Percentiles rank a stretch among this genome's conserved stretches.
phyloP scores from a whole-genome alignment of 2,797 vertebrate genomes.

The Urocyon cinereoargenteus region DNA sequence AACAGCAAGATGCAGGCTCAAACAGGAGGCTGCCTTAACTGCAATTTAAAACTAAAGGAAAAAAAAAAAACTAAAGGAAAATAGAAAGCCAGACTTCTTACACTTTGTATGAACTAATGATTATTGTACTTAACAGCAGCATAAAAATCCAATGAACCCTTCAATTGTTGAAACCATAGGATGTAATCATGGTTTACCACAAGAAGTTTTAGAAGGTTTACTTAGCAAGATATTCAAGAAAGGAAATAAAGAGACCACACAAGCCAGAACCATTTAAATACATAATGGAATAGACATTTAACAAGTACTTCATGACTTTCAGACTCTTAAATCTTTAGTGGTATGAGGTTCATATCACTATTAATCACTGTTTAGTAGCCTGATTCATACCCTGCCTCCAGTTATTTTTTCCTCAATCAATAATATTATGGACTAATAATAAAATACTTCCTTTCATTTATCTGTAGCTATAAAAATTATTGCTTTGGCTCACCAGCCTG shows the following conservation, averaged over 20 bases:
- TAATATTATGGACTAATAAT: neutral
- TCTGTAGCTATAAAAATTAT: constrained; percentile 28
- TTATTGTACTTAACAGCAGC: constrained; percentile 44
- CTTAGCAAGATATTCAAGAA: constrained; percentile 50
- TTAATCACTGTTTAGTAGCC: constrained; percentile 18
- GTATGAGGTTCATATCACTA: constrained; percentile 32
- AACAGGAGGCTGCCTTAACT: neutral
- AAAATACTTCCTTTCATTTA: constrained; percentile 64
- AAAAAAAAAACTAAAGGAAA: constrained; percentile 53
- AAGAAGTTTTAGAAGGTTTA: constrained; percentile 64
- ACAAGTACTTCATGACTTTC: constrained; percentile 30
- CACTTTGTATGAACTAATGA: constrained; percentile 31
- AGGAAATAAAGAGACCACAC: constrained; percentile 35
- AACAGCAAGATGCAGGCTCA: constrained; percentile 19
- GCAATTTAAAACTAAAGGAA: constrained; percentile 43
- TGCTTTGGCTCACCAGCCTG: neutral
- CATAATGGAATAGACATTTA: constrained; percentile 41
- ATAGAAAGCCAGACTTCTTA: neutral
- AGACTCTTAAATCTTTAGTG: constrained; percentile 27
- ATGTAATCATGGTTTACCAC: constrained; percentile 35
- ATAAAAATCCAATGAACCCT: constrained; percentile 54
- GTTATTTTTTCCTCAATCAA: constrained; percentile 1
- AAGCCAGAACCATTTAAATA: constrained; percentile 51
- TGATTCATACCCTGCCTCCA: neutral
- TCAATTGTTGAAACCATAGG: constrained; percentile 42